phyloP scores from a whole-genome alignment of 2,797 vertebrate genomes.

The Prionace glauca region DNA sequence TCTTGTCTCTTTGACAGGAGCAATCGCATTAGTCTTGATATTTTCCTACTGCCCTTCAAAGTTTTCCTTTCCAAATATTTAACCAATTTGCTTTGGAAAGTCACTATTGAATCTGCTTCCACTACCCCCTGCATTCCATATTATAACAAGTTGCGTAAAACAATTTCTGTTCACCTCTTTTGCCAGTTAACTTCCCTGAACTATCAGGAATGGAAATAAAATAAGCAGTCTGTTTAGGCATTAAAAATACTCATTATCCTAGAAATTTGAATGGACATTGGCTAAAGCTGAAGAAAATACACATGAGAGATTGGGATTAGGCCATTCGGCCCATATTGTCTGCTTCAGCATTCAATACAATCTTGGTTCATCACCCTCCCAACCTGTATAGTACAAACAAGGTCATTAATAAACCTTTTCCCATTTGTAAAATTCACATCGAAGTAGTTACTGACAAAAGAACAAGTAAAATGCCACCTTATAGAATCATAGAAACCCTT shows the following conservation, averaged over 20 bases:
- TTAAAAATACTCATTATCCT: not conserved
- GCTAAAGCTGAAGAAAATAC: not conserved
- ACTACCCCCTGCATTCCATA: not conserved
- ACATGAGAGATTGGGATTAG: not conserved
- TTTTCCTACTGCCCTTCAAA: not conserved
- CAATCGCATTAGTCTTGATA: not conserved
- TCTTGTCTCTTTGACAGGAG: too few relatives aligned
- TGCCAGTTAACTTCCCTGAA: not conserved
- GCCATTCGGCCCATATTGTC: not conserved
- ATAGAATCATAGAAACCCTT: too few relatives aligned
- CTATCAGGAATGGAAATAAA: not conserved
- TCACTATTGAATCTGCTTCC: not conserved
- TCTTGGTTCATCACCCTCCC: not conserved
- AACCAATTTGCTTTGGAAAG: not conserved
- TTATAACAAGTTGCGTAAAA: not conserved
- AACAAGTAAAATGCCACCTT: too few relatives aligned
- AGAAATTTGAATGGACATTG: not conserved
- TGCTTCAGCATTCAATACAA: not conserved
- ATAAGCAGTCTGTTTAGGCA: not conserved
- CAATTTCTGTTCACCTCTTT: not conserved
- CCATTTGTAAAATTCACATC: too few relatives aligned
- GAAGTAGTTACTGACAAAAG: too few relatives aligned
- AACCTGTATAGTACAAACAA: not conserved
- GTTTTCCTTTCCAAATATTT: not conserved
- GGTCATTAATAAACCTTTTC: not conserved